Conservation (phyloP, 2,888 invertebrate genomes). For the Aleiodes alternator region DNA sequence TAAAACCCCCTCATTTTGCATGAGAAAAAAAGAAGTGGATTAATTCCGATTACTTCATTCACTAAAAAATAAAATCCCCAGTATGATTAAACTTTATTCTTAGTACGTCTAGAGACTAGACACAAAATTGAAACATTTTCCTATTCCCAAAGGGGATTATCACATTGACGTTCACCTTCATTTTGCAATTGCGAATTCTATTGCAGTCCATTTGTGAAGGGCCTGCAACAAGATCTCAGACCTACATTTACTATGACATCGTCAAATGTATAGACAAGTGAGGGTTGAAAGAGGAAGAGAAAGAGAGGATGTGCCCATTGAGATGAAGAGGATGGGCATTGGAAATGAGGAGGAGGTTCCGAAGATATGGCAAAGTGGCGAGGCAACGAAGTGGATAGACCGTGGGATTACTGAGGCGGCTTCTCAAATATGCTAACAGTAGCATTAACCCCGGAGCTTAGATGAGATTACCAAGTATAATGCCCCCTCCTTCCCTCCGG, state of each 20-base stretch:
- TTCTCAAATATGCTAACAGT: conserved; percentile 60
- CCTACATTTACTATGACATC: neutral
- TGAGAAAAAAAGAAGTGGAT: neutral
- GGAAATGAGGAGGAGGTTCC: conserved; percentile 18
- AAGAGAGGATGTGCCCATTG: conserved; percentile 2
- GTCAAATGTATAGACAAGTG: conserved; percentile 9
- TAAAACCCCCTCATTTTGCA: neutral
- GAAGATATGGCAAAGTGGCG: conserved; percentile 50
- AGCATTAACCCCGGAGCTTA: conserved; percentile 54
- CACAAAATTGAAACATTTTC: conserved; percentile 39
- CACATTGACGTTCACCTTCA: conserved; percentile 31
- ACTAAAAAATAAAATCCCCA: neutral
- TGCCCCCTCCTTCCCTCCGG: conserved; percentile 16
- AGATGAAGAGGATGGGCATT: conserved; percentile 7
- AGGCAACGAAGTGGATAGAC: conserved; percentile 50
- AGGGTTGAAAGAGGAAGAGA: neutral
- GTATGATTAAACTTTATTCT: conserved; percentile 27
- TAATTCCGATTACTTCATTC: neutral
- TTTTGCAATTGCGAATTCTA: conserved; percentile 31
- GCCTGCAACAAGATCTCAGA: neutral
- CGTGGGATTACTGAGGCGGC: conserved; percentile 53
- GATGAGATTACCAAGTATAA: conserved; percentile 58
- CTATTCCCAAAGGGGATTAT: conserved; percentile 37
- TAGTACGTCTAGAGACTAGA: neutral
- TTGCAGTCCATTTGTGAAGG: conserved; percentile 26